Percentiles rank a stretch among this genome's conserved stretches.
Evolutionary conservation across 2,797 vertebrate genomes (phyloP).

Genomic region (Lutjanus argentimaculatus): DNA sequence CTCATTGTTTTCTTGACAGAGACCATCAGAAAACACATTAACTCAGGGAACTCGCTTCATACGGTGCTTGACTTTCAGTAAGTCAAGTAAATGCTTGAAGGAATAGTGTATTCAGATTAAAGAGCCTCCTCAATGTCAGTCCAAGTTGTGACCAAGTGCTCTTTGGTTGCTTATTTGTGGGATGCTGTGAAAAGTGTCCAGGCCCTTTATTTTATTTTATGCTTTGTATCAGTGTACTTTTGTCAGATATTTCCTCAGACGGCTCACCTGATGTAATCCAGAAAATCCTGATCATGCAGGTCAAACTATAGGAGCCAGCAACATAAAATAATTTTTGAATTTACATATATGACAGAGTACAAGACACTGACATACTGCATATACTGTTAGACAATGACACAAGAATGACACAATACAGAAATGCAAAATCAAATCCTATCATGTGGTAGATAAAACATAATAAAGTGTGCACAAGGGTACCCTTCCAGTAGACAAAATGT

Average conservation of each 20-base stretch:
- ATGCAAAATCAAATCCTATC: too few relatives aligned
- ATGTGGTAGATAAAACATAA: too few relatives aligned
- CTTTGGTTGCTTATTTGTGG: slow-evolving; percentile 15
- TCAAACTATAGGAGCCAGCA: slow-evolving; percentile 11
- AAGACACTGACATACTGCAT: too few relatives aligned
- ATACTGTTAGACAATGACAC: too few relatives aligned
- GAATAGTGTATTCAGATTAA: slow-evolving; percentile 15
- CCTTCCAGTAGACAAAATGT: too few relatives aligned
- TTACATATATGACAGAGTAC: too few relatives aligned
- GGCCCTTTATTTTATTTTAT: slow-evolving; percentile 5
- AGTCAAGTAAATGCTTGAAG: slow-evolving; percentile 30
- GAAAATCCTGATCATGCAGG: slow-evolving; percentile 12
- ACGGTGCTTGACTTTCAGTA: slow-evolving; percentile 36
- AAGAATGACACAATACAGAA: too few relatives aligned
- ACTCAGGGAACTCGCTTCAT: slow-evolving; percentile 30
- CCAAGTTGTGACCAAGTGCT: slow-evolving; percentile 31
- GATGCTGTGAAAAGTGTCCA: background rate
- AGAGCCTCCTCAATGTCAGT: slow-evolving; percentile 24
- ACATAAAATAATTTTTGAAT: too few relatives aligned
- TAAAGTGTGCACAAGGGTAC: too few relatives aligned
- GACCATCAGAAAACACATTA: slow-evolving; percentile 48
- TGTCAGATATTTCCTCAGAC: background rate
- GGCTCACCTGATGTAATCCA: background rate
- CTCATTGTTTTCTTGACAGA: slow-evolving; percentile 54
- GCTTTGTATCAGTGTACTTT: background rate